Evolutionary conservation across 2,888 invertebrate genomes (phyloP).

Genomic region (Scelioninae gen. 1): DNA sequence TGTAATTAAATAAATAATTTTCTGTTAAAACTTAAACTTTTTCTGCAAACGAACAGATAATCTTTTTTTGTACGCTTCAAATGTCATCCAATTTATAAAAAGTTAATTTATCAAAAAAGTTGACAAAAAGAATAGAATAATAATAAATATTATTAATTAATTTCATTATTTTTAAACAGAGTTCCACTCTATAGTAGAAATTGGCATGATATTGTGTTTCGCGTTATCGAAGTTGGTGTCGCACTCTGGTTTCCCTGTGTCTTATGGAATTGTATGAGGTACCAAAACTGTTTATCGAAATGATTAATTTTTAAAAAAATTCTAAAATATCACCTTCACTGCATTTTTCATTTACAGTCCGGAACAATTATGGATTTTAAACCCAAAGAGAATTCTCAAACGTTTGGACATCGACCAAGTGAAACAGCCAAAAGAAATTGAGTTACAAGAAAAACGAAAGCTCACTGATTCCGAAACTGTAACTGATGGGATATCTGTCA

Average conservation of each 20-base stretch:
- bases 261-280: slow-evolving; percentile 97
- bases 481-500: slow-evolving; percentile 84
- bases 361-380: slow-evolving; percentile 96
- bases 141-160: not conserved
- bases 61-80: no score
- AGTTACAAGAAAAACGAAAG: slow-evolving; percentile 79
- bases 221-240: slow-evolving; percentile 95
- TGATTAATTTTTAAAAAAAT: no score
- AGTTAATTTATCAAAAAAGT: not conserved
- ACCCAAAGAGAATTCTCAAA: slow-evolving; percentile 93
- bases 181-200: slow-evolving; percentile 95
- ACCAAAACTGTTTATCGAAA: slow-evolving; percentile 36
- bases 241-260: slow-evolving; percentile 98
- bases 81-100: not conserved
- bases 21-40: no score
- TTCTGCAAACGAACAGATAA: no score
- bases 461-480: slow-evolving; percentile 74
- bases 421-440: slow-evolving; percentile 80
- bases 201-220: slow-evolving; percentile 96
- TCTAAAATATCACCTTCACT: not conserved
- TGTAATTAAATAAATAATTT: no score
- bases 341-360: slow-evolving; percentile 85
- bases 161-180: slow-evolving; percentile 84
- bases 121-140: not conserved
- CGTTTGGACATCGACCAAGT: slow-evolving; percentile 84